phyloP scores from a whole-genome alignment of 2,113 vertebrate species.

The Gymnogyps californianus region DNA sequence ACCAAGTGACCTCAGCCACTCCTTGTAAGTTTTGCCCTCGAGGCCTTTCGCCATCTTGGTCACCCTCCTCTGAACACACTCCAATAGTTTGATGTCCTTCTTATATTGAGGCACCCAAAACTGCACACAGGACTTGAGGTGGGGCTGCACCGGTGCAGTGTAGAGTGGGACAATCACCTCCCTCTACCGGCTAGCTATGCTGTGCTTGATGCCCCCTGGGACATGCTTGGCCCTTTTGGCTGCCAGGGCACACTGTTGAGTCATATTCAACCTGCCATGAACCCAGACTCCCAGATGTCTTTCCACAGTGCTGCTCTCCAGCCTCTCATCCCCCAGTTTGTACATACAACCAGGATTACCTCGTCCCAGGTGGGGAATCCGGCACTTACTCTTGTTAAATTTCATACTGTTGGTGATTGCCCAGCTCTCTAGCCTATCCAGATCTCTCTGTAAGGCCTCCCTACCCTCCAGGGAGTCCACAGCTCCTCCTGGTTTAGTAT shows the following conservation, averaged over 20 bases:
- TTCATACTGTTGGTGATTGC: not conserved
- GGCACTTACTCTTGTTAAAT: not conserved
- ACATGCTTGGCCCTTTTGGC: not conserved
- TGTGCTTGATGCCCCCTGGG: not conserved
- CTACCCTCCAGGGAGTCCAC: not conserved
- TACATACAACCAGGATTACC: not conserved
- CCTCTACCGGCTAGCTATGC: rapidly evolving
- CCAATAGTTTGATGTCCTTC: not conserved
- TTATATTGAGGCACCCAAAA: not conserved
- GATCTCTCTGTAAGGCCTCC: not conserved
- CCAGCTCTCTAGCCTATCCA: not conserved
- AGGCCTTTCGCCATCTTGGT: not conserved
- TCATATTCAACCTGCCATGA: not conserved
- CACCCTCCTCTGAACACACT: not conserved
- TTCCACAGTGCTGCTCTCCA: not conserved
- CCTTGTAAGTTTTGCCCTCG: not conserved
- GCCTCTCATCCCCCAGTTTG: not conserved
- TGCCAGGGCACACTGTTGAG: not conserved
- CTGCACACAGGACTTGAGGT: no score
- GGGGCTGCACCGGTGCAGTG: not conserved
- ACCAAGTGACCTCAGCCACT: not conserved
- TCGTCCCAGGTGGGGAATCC: not conserved
- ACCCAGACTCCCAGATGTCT: not conserved
- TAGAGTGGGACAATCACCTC: not conserved
- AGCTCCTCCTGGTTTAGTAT: not conserved